phyloP scores from a whole-genome alignment of 2,797 vertebrate genomes.

The Falco peregrinus region DNA sequence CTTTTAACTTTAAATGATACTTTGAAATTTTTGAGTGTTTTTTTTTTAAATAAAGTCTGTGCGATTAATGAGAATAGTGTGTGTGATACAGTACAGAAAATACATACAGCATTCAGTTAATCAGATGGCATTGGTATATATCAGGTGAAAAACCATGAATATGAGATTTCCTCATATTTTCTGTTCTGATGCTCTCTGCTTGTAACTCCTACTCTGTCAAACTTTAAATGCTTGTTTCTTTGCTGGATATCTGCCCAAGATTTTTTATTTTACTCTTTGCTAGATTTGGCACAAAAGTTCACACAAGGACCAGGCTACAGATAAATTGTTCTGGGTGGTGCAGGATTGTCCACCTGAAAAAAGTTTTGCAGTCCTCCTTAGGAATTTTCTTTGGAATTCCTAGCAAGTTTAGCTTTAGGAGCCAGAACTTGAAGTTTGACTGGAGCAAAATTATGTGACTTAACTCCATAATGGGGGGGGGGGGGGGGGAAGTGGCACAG shows the following conservation, averaged over 20 bases:
- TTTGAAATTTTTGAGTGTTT: background rate
- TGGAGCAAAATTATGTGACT: background rate
- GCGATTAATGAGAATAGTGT: background rate
- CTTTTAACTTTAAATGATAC: background rate
- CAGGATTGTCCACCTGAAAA: background rate
- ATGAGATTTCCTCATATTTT: background rate
- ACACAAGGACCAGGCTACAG: background rate
- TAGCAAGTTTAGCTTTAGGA: background rate
- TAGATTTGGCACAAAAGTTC: background rate
- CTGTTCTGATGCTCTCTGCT: background rate
- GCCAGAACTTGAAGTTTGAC: background rate
- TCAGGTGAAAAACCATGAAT: background rate
- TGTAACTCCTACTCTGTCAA: background rate
- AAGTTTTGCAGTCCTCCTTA: background rate
- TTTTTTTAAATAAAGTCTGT: background rate
- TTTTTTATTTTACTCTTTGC: background rate
- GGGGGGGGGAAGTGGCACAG: too few species aligned
- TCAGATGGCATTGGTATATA: background rate
- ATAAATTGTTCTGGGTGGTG: background rate
- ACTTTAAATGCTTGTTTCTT: background rate
- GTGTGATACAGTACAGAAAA: background rate
- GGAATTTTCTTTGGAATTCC: background rate
- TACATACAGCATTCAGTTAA: background rate
- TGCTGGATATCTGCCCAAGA: background rate
- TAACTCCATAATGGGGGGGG: background rate